A percentile compares a stretch with the other conserved stretches of the same genome.
These are phyloP conservation scores for Drosophila neutralis DNA, from an alignment of 2,888 invertebrate species.

Conservation along the genomic window DNA sequence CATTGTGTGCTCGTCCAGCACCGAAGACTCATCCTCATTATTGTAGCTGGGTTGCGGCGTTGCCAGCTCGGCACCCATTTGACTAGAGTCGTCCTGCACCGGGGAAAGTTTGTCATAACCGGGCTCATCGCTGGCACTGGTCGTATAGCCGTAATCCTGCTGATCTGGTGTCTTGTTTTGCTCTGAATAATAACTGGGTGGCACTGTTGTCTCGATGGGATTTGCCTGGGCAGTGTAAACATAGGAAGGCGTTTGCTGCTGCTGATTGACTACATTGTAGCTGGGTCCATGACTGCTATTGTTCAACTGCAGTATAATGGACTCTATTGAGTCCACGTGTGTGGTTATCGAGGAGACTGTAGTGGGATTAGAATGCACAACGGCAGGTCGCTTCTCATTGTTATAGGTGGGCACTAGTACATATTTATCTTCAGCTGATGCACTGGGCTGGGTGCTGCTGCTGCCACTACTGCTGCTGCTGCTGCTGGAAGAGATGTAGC, in stretches of 20 bases:
- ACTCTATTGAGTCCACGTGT: conserved; percentile 86
- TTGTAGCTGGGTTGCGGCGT: conserved; percentile 54
- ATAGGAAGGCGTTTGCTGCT: conserved; percentile 69
- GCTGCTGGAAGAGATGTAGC: conserved; percentile 78
- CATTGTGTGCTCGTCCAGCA: conserved; percentile 80
- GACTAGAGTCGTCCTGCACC: conserved; percentile 50
- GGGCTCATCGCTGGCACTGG: conserved; percentile 39
- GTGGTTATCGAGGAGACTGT: conserved; percentile 83
- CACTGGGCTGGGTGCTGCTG: conserved; percentile 30
- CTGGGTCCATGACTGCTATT: conserved; percentile 84
- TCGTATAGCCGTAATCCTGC: conserved; percentile 61
- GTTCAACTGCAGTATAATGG: conserved; percentile 89
- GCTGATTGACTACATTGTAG: conserved; percentile 76
- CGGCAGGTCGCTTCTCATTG: conserved; percentile 59
- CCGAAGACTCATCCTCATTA: conserved; percentile 61
- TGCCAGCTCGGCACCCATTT: conserved; percentile 41
- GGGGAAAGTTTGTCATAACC: conserved; percentile 57
- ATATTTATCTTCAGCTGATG: conserved; percentile 83
- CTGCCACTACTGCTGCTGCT: conserved; percentile 16
- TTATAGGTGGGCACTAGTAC: conserved; percentile 74
- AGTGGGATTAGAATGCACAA: conserved; percentile 56
- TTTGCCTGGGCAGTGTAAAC: conserved; percentile 39
- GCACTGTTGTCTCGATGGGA: conserved; percentile 75
- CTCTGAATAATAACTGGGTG: conserved; percentile 54
- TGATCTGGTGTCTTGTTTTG: conserved; percentile 53